phyloP scores from a whole-genome alignment of 2,113 vertebrate genomes.

The Ageneiosus marmoratus region DNA sequence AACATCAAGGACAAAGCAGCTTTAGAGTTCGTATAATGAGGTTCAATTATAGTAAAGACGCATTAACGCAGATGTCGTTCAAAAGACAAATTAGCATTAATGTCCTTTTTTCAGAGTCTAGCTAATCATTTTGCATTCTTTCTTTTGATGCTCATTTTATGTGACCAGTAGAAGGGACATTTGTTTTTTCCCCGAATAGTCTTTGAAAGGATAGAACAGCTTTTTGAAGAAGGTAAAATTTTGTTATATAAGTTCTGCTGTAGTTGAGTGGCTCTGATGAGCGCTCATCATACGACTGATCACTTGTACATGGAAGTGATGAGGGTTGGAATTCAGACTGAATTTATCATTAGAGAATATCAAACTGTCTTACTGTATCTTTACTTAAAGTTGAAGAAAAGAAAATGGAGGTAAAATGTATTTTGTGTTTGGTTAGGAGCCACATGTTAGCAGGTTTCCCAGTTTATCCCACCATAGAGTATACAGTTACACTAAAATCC shows the following conservation, averaged over 20 bases:
- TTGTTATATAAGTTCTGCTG: neutral
- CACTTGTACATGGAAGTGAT: neutral
- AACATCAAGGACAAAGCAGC: no score
- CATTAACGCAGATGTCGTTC: neutral
- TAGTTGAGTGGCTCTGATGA: conserved; percentile 6
- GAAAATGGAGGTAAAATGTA: neutral
- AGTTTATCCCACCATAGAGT: neutral
- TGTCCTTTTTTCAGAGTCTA: neutral
- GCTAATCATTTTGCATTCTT: neutral
- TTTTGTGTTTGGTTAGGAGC: neutral
- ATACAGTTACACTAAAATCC: neutral
- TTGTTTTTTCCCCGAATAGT: neutral
- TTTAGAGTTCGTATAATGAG: neutral
- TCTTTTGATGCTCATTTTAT: neutral
- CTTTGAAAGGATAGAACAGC: neutral
- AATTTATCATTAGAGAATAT: neutral
- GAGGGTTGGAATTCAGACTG: neutral
- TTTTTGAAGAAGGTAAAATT: neutral
- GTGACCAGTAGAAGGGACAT: neutral
- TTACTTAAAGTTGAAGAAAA: neutral
- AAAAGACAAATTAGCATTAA: conserved; percentile 16
- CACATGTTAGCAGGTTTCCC: neutral
- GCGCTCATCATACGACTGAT: neutral
- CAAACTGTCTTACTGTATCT: neutral
- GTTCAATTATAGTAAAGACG: neutral